These are phyloP conservation scores for Cactoblastis cactorum DNA, from an alignment of 2,888 invertebrate species.

Conservation along the genomic window DNA sequence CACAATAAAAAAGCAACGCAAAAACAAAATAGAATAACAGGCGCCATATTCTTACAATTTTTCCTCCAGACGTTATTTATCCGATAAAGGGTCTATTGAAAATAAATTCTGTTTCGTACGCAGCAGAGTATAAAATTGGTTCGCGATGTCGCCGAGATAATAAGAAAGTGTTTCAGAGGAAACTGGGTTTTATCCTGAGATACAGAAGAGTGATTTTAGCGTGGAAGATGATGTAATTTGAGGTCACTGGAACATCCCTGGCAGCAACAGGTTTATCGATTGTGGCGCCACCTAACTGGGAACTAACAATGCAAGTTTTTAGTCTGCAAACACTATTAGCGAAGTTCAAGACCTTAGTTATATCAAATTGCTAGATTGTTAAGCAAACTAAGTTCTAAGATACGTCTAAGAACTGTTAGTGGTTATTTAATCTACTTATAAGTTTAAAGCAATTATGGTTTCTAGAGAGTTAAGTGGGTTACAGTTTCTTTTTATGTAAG, in stretches of 20 bases:
- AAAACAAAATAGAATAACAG: slow-evolving; percentile 26
- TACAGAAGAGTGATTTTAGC: neutral
- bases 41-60: slow-evolving; percentile 41
- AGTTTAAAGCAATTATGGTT: too few relatives aligned
- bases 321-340: slow-evolving; percentile 6
- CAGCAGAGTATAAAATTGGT: slow-evolving; percentile 37
- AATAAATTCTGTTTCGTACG: slow-evolving; percentile 30
- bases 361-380: neutral
- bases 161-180: slow-evolving; percentile 21
- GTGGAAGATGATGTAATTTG: slow-evolving; percentile 23
- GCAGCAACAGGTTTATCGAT: slow-evolving; percentile 58
- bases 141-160: slow-evolving; percentile 23
- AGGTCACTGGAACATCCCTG: slow-evolving; percentile 50
- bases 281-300: slow-evolving; percentile 46
- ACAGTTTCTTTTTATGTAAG: too few relatives aligned
- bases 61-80: slow-evolving; percentile 49
- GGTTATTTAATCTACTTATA: neutral
- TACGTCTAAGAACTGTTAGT: neutral
- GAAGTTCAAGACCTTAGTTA: neutral
- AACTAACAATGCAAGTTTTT: slow-evolving; percentile 27
- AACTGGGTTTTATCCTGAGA: slow-evolving; percentile 19
- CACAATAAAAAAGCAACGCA: slow-evolving; percentile 17
- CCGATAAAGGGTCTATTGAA: slow-evolving; percentile 32
- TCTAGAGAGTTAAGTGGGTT: too few relatives aligned
- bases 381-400: neutral